These are phyloP conservation scores for Poecile atricapillus DNA, from an alignment of 2,113 vertebrate genomes.

Conservation along the genomic window DNA sequence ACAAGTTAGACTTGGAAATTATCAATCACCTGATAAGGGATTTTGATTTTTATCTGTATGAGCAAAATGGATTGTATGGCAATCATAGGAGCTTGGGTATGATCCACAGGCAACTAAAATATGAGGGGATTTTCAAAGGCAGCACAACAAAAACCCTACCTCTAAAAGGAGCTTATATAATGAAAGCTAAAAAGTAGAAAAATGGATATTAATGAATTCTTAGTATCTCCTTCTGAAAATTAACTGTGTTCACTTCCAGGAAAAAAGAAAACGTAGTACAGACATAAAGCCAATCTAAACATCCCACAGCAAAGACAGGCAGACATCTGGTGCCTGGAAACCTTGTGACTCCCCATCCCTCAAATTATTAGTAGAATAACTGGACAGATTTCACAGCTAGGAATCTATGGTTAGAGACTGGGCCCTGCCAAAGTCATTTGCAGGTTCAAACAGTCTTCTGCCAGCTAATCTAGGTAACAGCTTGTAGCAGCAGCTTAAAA, in stretches of 20 bases:
- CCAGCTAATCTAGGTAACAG: conserved; percentile 28
- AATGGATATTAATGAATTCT: background rate
- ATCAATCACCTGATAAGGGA: background rate
- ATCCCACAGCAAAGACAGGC: background rate
- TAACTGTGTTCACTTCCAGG: background rate
- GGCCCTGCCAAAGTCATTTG: background rate
- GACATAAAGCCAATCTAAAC: background rate
- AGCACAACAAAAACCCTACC: background rate
- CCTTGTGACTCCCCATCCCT: background rate
- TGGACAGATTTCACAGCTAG: background rate
- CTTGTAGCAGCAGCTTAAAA: conserved; percentile 27
- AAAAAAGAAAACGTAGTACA: background rate
- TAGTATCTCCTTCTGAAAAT: background rate
- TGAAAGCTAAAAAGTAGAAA: background rate
- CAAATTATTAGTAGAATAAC: background rate
- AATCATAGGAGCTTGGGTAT: background rate
- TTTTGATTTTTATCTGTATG: background rate
- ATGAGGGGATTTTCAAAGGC: background rate
- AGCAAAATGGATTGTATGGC: background rate
- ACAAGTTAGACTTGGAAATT: background rate
- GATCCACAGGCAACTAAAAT: background rate
- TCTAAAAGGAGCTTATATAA: background rate
- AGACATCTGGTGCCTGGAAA: background rate
- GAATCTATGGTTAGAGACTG: background rate
- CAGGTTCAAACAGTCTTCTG: background rate